Evolutionary conservation across 2,797 vertebrate species (phyloP).

Genomic region (Poeciliopsis paucimaculata): DNA sequence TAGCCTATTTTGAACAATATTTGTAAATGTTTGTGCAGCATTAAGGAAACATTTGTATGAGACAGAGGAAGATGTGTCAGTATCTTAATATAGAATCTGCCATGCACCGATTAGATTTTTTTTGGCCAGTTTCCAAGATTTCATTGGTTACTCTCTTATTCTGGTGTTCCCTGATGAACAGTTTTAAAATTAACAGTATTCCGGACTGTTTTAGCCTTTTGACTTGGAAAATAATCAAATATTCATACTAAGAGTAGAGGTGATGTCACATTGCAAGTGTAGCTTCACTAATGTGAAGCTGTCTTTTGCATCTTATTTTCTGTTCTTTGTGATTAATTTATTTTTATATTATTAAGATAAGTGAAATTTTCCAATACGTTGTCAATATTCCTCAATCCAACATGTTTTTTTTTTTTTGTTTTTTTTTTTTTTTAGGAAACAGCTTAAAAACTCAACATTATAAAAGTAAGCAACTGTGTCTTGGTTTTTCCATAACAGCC

Average conservation of each 20-base stretch:
- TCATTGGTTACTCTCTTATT: background rate
- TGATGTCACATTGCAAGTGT: background rate
- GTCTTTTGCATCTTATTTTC: background rate
- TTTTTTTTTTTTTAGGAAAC: background rate
- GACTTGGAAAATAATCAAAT: background rate
- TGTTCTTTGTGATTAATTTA: background rate
- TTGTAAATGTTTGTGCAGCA: slow-evolving; percentile 41
- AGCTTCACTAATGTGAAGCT: background rate
- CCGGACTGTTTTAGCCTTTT: background rate
- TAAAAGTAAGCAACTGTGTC: background rate
- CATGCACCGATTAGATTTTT: background rate
- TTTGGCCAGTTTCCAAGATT: background rate
- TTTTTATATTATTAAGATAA: background rate
- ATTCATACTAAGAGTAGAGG: background rate
- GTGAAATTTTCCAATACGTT: background rate
- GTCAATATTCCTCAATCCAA: background rate
- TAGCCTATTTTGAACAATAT: slow-evolving; percentile 7
- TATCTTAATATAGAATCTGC: slow-evolving; percentile 50
- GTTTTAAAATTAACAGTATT: background rate
- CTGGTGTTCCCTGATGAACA: background rate
- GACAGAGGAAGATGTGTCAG: slow-evolving; percentile 58
- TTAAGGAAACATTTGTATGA: slow-evolving; percentile 49
- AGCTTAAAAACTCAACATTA: background rate
- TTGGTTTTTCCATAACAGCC: background rate
- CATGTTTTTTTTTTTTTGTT: no score